phyloP scores from a whole-genome alignment of 2,888 invertebrate genomes.

The Uloborus plumipes region DNA sequence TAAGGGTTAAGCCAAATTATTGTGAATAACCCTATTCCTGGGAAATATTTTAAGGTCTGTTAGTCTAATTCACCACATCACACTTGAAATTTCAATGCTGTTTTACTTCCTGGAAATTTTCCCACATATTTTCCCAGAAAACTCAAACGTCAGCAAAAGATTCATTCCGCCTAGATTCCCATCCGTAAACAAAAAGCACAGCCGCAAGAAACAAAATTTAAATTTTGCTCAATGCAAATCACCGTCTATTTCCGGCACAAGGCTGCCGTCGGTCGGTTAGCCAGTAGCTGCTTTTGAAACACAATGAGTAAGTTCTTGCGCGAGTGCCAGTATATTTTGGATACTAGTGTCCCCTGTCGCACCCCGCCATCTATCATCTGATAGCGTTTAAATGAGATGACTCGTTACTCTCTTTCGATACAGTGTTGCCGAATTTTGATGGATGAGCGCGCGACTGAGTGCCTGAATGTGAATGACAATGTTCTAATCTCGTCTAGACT shows the following conservation, averaged over 20 bases:
- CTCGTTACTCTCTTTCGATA: conserved; percentile 2
- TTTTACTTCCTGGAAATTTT: no score
- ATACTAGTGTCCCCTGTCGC: conserved; percentile 3
- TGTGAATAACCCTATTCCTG: no score
- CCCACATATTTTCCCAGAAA: no score
- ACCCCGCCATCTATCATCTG: conserved; percentile 37
- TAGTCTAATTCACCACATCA: no score
- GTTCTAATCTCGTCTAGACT: no score
- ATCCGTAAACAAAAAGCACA: no score
- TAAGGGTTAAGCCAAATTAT: no score
- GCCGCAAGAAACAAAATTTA: conserved; percentile 15
- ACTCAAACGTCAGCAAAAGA: no score
- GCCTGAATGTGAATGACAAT: background rate
- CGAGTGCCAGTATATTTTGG: conserved; percentile 14
- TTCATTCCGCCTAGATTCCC: no score
- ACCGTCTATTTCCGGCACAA: conserved; percentile 35
- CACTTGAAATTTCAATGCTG: no score
- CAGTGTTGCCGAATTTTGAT: conserved; percentile 6
- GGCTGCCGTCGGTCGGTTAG: conserved; percentile 35
- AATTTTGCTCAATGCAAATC: conserved; percentile 54
- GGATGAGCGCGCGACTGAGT: background rate
- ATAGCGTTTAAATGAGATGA: conserved; percentile 18
- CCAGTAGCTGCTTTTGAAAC: conserved; percentile 10
- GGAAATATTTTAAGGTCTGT: no score
- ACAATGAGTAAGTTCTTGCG: conserved; percentile 24